phyloP scores from a whole-genome alignment of 2,888 invertebrate genomes.

The Dicycla oo region DNA sequence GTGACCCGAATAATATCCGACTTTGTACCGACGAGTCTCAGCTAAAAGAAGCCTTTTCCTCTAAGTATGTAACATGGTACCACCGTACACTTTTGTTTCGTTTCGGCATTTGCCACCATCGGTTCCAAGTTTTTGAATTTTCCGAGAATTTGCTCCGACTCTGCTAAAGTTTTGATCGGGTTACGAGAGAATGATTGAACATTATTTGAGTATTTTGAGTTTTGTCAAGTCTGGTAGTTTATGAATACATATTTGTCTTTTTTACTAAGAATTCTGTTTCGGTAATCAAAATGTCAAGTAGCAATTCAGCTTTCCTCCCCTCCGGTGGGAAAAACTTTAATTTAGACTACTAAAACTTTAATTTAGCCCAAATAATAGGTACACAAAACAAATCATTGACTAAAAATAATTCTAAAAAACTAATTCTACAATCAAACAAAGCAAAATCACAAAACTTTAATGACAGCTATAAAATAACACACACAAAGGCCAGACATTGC shows the following conservation, averaged over 20 bases:
- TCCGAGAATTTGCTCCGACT: conserved; percentile 25
- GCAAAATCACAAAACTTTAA: conserved; percentile 41
- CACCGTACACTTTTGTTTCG: conserved; percentile 49
- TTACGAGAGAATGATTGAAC: conserved; percentile 43
- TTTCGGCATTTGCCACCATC: conserved; percentile 13
- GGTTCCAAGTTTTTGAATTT: conserved; percentile 7
- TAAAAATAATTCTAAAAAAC: not conserved
- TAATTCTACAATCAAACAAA: conserved; percentile 23
- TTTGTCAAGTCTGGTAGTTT: conserved; percentile 29
- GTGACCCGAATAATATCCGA: conserved; percentile 64
- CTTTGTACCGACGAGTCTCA: conserved; percentile 25
- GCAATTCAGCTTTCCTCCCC: not conserved
- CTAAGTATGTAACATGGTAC: conserved; percentile 38
- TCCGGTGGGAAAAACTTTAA: too few species aligned
- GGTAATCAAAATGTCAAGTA: not conserved
- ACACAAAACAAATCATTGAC: too few species aligned
- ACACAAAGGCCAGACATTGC: conserved; percentile 47
- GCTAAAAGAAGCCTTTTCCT: conserved; percentile 39
- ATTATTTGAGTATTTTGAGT: conserved; percentile 25
- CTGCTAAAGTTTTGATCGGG: conserved; percentile 45
- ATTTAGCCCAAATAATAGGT: too few species aligned
- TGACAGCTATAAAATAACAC: conserved; percentile 44
- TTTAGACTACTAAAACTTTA: too few species aligned
- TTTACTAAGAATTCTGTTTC: not conserved
- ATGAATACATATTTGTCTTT: conserved; percentile 8